Evolutionary conservation across 2,797 vertebrate species (phyloP).

Genomic region (Sarcoramphus papa): DNA sequence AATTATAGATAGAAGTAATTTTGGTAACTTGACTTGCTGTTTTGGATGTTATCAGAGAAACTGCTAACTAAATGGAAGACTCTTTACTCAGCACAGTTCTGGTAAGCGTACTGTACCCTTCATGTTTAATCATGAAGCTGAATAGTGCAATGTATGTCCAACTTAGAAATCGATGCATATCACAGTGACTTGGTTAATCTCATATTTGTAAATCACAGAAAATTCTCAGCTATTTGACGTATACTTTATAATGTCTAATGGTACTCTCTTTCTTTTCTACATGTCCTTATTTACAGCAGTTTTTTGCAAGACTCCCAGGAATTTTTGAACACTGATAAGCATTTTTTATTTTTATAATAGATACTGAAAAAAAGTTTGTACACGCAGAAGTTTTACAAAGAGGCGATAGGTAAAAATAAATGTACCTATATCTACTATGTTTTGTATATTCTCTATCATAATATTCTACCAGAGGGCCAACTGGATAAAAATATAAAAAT

Average conservation of each 20-base stretch:
- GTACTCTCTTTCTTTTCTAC: background rate
- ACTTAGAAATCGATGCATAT: background rate
- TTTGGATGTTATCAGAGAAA: background rate
- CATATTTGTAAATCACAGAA: background rate
- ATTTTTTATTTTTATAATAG: background rate
- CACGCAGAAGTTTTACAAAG: background rate
- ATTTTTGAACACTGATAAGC: background rate
- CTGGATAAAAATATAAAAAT: background rate
- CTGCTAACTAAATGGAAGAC: background rate
- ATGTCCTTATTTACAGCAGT: background rate
- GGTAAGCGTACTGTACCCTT: background rate
- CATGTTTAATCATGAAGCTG: background rate
- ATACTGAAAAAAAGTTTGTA: background rate
- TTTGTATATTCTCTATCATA: background rate
- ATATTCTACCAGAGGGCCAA: background rate
- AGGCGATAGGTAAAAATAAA: background rate
- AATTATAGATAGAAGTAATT: background rate
- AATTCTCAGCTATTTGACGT: background rate
- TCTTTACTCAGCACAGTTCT: background rate
- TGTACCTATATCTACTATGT: background rate
- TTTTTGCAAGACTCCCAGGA: background rate
- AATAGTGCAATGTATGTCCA: background rate
- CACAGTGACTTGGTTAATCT: background rate
- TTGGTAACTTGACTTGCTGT: background rate
- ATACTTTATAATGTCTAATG: background rate